Evolutionary conservation across 2,888 invertebrate genomes (phyloP), one percentile per base, ranked within the genome.

Genomic region (Venusia cambrica): DNA sequence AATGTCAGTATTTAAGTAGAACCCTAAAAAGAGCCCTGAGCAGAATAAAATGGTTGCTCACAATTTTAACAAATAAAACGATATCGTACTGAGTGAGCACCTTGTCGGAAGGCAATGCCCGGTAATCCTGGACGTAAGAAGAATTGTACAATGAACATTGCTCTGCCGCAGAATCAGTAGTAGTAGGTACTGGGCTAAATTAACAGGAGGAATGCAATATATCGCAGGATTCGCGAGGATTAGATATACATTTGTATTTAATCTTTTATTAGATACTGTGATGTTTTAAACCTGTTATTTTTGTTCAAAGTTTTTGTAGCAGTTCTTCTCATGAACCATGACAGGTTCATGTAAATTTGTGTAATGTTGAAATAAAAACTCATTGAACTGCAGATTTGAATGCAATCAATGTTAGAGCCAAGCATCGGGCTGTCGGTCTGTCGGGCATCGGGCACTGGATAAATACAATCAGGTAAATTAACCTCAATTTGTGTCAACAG

Each of bases 131-230:
- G 66, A 63, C n/a, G n/a, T 16, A 12, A 12, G 15, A 13, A 27
- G 25, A 22, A 61, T 60, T 59, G 54, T 47, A 60, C 41, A 53
- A 54, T 62, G 66, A 60, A 65, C n/a, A n/a, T n/a, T n/a, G 55
- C 61, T 35, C 24, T 14, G 39, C 14, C 34, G 22, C 33, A 36
- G 50, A 46, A 45, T 33, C 33, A 33, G 24, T 25, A 29, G 13
- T 14, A 38, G 33, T n/a, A n/a, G n/a, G n/a, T 32, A 12, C 33
- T 10, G 53, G 57, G 62, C 61, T 72, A 72, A 77, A 78, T 77
- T 75, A 78, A 71, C 70, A 62, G 53, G 54, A 47, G 58, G 61
- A 71, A 74, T 76, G 73, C 72, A 73, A 76, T 75, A 74, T 65
- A 67, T 69, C 51, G 41, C 25, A 37, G 61, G 68, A 70, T 71